Evolutionary conservation across 2,888 invertebrate species (phyloP), one percentile per base, ranked within the genome.

Genomic region (Metalampra italica): DNA sequence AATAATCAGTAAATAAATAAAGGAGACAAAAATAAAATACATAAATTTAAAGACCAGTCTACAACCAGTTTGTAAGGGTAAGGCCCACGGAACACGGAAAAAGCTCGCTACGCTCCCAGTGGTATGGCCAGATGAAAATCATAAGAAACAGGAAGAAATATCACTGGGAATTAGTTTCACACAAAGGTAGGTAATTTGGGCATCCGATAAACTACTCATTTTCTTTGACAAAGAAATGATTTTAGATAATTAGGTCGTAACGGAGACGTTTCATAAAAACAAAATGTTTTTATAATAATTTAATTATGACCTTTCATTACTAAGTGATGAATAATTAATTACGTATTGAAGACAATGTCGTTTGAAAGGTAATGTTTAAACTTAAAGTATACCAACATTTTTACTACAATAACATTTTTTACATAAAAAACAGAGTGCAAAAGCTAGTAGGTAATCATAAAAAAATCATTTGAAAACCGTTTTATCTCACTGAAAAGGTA

Each of bases 401-500:
- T n/a, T n/a, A n/a, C n/a, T n/a, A n/a, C n/a, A n/a, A n/a, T n/a
- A n/a, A n/a, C n/a, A n/a, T n/a, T n/a, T n/a, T n/a, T n/a, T n/a
- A n/a, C n/a, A n/a, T n/a, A n/a, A n/a, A n/a, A n/a, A n/a, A n/a
- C n/a, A n/a, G n/a, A n/a, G n/a, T n/a, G n/a, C n/a, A n/a, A n/a
- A n/a, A n/a, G n/a, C n/a, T n/a, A n/a, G n/a, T n/a, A n/a, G n/a
- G n/a, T n/a, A n/a, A n/a, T n/a, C n/a, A n/a, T n/a, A n/a, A n/a
- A 22, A 22, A 22, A 22, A 3, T 22, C 22, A 5, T 22, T 22
- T 22, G 11, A 34, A 43, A 37, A 37, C 46, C 41, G 34, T 38
- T 52, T 45, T 47, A 39, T 49, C 45, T 29, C 15, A 13, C 9
- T 13, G 22, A 38, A 47, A 36, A 44, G 43, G 45, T 49, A 46